Base-by-base conservation (phyloP, 2,888 invertebrate species). In the Melinaea menophilus region DNA sequence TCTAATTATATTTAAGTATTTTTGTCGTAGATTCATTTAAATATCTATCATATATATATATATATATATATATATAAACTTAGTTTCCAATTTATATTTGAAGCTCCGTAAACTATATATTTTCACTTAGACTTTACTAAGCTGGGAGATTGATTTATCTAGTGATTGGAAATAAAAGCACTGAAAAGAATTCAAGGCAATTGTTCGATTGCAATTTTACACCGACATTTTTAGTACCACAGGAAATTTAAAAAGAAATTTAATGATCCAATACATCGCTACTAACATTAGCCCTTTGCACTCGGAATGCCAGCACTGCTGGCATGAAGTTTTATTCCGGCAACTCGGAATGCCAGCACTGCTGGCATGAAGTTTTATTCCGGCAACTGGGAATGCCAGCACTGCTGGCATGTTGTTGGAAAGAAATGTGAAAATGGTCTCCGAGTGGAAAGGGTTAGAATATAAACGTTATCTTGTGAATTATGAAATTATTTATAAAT, bases 401-500 rank as follows among this genome's bases (percentile, higher is more conserved):
- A n/a, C n/a, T n/a, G n/a, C n/a, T n/a, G n/a, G n/a, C n/a, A n/a
- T n/a, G n/a, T n/a, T n/a, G n/a, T n/a, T n/a, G n/a, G n/a, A n/a
- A n/a, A n/a, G n/a, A n/a, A n/a, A n/a, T n/a, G n/a, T n/a, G n/a
- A n/a, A n/a, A n/a, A n/a, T n/a, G n/a, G n/a, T n/a, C n/a, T n/a
- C n/a, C n/a, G n/a, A n/a, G n/a, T n/a, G n/a, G n/a, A n/a, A n/a
- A n/a, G n/a, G n/a, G n/a, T n/a, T n/a, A 7, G 37, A 37, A 7
- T 37, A 37, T 4, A 37, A 37, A 31, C 55, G 58, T 55, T 37
- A 57, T 61, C 22, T 22, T 22, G 58, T 55, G 46, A 57, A 62
- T 62, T 60, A 46, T 59, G 46, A 63, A 55, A 60, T 57, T 58
- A 48, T 22, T 22, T 22, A 55, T 64, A 61, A 56, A 56, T 55